Percentiles rank a stretch among this genome's conserved stretches.
Evolutionary conservation across 2,888 invertebrate genomes (phyloP).

Genomic region (Drosophila formosana): DNA sequence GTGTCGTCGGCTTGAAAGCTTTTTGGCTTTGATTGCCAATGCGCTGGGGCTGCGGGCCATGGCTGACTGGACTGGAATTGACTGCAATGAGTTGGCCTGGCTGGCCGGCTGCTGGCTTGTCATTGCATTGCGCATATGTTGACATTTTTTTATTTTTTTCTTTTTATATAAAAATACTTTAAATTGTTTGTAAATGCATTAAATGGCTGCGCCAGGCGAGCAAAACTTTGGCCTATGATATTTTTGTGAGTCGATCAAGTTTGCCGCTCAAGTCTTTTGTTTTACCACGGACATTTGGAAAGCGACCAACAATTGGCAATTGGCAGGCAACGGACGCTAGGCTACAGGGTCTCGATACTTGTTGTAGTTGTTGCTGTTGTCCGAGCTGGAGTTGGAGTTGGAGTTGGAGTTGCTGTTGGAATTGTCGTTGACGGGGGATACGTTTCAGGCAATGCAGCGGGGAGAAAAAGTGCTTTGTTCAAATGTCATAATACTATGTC

Average conservation of each 20-base stretch:
- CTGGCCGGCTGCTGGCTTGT: constrained; percentile 52
- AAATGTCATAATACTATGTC: constrained; percentile 65
- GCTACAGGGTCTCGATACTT: constrained; percentile 6
- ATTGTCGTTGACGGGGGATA: constrained; percentile 22
- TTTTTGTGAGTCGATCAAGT: constrained; percentile 52
- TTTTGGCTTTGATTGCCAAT: constrained; percentile 68
- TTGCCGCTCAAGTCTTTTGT: constrained; percentile 57
- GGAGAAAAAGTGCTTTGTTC: constrained; percentile 60
- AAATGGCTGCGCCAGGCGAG: constrained; percentile 48
- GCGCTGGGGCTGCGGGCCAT: constrained; percentile 64
- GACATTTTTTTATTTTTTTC: constrained; percentile 60
- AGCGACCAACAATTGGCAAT: constrained; percentile 49
- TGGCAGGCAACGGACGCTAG: constrained; percentile 2
- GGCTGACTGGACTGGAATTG: constrained; percentile 56
- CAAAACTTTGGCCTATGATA: constrained; percentile 58
- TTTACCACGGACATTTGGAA: constrained; percentile 41
- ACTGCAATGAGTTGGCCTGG: constrained; percentile 28
- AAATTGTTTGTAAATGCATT: constrained; percentile 73
- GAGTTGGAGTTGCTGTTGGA: constrained; percentile 12
- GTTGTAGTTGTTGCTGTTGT: neutral
- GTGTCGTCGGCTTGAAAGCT: constrained; percentile 69
- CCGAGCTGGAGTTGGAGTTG: constrained; percentile 3
- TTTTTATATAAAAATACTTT: constrained; percentile 65
- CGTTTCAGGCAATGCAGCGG: constrained; percentile 26
- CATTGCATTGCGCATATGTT: constrained; percentile 75